A percentile compares a stretch with the other conserved stretches of the same genome.
These are phyloP conservation scores for Tokudaia tokunoshimensis DNA, from an alignment of 2,797 vertebrate species.

Conservation along the genomic window DNA sequence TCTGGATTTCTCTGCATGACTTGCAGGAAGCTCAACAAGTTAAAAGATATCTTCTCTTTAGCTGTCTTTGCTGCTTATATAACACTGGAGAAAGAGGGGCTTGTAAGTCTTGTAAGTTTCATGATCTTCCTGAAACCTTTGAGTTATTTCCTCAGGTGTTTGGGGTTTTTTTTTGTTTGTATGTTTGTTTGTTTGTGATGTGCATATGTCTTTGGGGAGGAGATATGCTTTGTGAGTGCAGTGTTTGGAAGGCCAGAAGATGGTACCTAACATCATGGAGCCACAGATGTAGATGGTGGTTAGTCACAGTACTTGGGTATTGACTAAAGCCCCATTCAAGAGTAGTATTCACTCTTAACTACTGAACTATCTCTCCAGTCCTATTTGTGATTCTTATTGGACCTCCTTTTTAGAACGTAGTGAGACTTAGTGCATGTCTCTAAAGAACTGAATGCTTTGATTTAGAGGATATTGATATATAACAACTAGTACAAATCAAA, in stretches of 20 bases:
- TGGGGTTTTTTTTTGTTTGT: no score
- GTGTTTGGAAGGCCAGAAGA: no score
- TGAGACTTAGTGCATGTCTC: background rate
- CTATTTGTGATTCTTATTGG: background rate
- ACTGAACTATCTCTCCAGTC: background rate
- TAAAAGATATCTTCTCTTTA: background rate
- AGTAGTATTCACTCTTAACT: background rate
- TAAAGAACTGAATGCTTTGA: background rate
- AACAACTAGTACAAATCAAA: background rate
- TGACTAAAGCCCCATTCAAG: background rate
- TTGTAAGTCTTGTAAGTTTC: background rate
- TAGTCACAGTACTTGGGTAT: background rate
- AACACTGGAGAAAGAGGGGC: background rate
- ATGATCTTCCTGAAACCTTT: background rate
- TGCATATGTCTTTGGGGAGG: background rate
- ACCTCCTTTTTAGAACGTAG: background rate
- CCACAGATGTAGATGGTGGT: background rate
- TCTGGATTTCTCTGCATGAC: background rate
- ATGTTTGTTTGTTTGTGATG: background rate
- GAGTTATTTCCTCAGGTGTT: background rate
- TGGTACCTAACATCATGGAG: background rate
- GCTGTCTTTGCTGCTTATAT: background rate
- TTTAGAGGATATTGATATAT: background rate
- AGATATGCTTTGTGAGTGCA: background rate
- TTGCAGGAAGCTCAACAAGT: background rate